phyloP scores from a whole-genome alignment of 2,888 invertebrate genomes.

The Liopterus haemorrhoidalis region DNA sequence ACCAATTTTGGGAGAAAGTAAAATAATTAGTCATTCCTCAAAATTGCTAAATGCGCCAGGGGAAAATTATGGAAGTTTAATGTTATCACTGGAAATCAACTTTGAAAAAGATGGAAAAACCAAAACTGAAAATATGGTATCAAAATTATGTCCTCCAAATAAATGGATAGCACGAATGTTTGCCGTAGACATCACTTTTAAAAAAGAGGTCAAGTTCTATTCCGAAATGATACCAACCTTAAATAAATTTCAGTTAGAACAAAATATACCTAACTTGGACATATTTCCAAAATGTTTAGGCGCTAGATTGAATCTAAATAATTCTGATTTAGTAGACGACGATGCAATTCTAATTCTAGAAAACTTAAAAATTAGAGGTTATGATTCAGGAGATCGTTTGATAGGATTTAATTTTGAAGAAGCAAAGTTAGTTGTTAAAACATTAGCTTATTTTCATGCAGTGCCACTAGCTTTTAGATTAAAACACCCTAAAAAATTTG shows the following conservation, averaged over 20 bases:
- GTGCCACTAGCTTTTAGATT: constrained; percentile 49
- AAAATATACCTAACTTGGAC: constrained; percentile 42
- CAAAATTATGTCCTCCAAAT: constrained; percentile 50
- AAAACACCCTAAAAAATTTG: constrained; percentile 43
- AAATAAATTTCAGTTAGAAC: constrained; percentile 44
- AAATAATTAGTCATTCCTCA: constrained; percentile 28
- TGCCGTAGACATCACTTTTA: constrained; percentile 47
- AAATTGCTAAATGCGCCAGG: constrained; percentile 44
- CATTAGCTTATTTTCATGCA: constrained; percentile 51
- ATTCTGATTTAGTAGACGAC: constrained; percentile 44
- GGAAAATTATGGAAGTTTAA: constrained; percentile 52
- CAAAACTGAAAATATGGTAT: constrained; percentile 44
- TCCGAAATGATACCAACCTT: constrained; percentile 45
- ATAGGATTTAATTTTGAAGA: constrained; percentile 47
- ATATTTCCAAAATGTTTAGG: constrained; percentile 48
- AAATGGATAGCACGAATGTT: constrained; percentile 47
- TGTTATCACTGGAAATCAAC: constrained; percentile 39
- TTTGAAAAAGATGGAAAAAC: constrained; percentile 30
- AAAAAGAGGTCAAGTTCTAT: constrained; percentile 51
- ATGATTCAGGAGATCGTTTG: constrained; percentile 44
- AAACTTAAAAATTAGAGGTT: constrained; percentile 47
- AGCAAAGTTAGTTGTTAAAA: constrained; percentile 42
- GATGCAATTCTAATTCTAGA: constrained; percentile 51
- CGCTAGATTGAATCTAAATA: constrained; percentile 40
- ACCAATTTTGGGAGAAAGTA: constrained; percentile 13